phyloP scores from a whole-genome alignment of 2,888 invertebrate species.

The Cetonia aurata region DNA sequence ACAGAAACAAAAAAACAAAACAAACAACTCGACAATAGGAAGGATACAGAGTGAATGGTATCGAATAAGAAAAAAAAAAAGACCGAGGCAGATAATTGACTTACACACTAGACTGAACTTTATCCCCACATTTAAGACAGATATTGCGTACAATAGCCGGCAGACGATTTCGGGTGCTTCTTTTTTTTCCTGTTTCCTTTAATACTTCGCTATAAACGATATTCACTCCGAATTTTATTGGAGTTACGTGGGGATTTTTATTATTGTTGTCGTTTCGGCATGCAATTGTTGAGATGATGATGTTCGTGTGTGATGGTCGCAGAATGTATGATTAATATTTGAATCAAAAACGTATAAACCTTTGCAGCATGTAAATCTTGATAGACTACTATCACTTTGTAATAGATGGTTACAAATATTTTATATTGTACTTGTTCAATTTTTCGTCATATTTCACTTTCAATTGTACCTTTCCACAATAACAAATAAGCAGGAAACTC shows the following conservation, averaged over 20 bases:
- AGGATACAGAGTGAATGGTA: constrained; percentile 30
- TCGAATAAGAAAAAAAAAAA: constrained; percentile 39
- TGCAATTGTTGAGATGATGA: constrained; percentile 20
- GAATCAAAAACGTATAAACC: too few species aligned
- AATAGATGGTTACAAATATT: too few species aligned
- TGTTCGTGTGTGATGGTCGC: not conserved
- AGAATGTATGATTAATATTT: not conserved
- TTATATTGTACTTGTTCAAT: too few species aligned
- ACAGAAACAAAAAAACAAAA: constrained; percentile 16
- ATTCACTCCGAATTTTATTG: constrained; percentile 38
- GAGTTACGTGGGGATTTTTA: constrained; percentile 33
- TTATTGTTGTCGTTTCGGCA: constrained; percentile 16
- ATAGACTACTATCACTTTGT: too few species aligned
- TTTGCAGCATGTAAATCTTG: too few species aligned
- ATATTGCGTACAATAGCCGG: constrained; percentile 33
- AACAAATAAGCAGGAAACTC: too few species aligned
- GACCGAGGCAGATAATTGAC: constrained; percentile 35
- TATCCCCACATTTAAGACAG: constrained; percentile 39
- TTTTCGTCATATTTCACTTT: too few species aligned
- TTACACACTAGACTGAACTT: constrained; percentile 40
- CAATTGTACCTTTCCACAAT: too few species aligned
- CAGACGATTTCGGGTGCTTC: constrained; percentile 25
- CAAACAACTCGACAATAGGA: constrained; percentile 31
- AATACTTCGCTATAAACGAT: constrained; percentile 35
- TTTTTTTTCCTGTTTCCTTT: constrained; percentile 28